Evolutionary conservation across 2,113 vertebrate genomes (phyloP).

Genomic region (Myodes glareolus): DNA sequence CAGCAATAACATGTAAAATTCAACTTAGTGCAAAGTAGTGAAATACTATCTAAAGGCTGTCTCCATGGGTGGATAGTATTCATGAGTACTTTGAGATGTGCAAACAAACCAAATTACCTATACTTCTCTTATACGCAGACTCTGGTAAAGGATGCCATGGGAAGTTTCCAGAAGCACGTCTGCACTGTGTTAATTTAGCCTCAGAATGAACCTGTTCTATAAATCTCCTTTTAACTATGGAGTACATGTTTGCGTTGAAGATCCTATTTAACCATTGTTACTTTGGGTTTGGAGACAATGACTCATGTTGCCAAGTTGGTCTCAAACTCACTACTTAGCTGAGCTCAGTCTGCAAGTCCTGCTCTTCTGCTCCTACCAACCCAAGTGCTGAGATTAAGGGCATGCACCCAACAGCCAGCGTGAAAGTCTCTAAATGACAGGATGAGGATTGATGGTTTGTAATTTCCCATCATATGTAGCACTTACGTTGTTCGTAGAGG

Average conservation of each 20-base stretch:
- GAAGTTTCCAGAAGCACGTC: constrained; percentile 6
- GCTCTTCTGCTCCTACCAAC: not conserved
- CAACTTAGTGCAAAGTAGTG: not conserved
- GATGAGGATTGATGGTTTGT: not conserved
- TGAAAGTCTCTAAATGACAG: not conserved
- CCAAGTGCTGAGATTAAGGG: not conserved
- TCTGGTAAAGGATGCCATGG: not conserved
- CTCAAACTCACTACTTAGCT: not conserved
- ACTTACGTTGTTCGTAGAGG: not conserved
- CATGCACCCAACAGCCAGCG: not conserved
- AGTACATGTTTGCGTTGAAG: not conserved
- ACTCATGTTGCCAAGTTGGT: not conserved
- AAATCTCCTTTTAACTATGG: constrained; percentile 15
- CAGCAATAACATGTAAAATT: not conserved
- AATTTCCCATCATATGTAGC: not conserved
- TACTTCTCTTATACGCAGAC: not conserved
- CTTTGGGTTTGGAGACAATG: not conserved
- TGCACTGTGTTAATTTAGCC: constrained; percentile 27
- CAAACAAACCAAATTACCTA: not conserved
- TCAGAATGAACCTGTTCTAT: not conserved
- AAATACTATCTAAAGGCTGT: not conserved
- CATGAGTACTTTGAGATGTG: not conserved
- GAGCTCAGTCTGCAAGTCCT: not conserved
- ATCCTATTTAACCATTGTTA: not conserved
- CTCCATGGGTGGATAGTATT: not conserved